A percentile compares a stretch with the other conserved stretches of the same genome.
These are phyloP conservation scores for Bombus vancouverensis DNA, from an alignment of 1,140 invertebrate species.

Conservation along the genomic window DNA sequence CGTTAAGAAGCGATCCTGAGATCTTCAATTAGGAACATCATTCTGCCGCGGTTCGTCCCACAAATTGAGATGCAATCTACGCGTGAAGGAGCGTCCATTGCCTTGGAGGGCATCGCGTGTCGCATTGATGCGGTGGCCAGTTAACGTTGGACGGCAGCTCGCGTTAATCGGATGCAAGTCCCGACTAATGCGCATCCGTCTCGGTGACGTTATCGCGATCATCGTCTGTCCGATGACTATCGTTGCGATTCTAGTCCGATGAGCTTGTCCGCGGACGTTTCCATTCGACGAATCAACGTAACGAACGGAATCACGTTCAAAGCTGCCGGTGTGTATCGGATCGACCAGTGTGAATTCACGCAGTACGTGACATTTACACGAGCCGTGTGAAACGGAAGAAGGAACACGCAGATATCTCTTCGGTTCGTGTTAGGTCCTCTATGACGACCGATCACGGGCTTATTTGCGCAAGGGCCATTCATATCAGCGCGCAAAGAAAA, in stretches of 20 bases:
- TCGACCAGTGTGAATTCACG: background rate
- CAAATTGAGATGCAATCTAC: constrained; percentile 37
- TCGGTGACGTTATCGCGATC: constrained; percentile 56
- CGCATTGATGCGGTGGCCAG: constrained; percentile 47
- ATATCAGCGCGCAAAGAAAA: background rate
- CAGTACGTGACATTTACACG: background rate
- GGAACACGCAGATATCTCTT: background rate
- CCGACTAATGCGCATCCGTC: constrained; percentile 60
- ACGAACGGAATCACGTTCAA: background rate
- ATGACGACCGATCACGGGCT: background rate
- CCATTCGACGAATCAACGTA: background rate
- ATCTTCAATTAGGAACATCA: constrained; percentile 1
- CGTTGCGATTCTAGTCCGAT: background rate
- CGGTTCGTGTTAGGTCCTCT: background rate
- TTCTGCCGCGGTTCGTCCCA: background rate
- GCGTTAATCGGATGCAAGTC: constrained; percentile 62
- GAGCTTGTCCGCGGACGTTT: background rate
- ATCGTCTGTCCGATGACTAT: constrained; percentile 43
- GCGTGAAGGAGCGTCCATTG: constrained; percentile 46
- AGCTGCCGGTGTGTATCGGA: background rate
- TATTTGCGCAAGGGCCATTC: background rate
- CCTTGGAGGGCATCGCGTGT: constrained; percentile 41
- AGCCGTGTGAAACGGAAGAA: background rate
- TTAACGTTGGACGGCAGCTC: constrained; percentile 36
- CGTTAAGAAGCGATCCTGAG: background rate